Evolutionary conservation across 2,888 invertebrate species (phyloP).

Genomic region (Mactromeris polynyma): DNA sequence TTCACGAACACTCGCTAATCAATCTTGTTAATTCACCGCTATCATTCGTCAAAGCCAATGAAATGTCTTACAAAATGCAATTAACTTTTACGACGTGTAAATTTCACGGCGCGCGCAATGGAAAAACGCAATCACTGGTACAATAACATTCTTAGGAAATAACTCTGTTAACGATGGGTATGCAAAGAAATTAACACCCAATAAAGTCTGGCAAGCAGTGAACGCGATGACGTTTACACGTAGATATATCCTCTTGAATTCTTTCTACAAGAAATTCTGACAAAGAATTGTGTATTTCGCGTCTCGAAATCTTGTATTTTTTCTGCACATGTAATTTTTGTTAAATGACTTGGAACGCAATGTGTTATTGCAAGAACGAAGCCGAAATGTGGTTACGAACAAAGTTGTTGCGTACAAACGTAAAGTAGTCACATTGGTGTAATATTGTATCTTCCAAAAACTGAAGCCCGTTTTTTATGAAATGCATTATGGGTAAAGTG

Average conservation of each 20-base stretch:
- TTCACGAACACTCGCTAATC: conserved; percentile 34
- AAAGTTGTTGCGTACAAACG: too few species aligned
- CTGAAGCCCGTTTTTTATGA: too few species aligned
- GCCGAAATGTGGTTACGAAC: background rate
- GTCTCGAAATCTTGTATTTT: background rate
- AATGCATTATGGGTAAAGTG: too few species aligned
- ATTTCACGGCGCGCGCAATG: conserved; percentile 31
- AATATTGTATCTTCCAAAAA: too few species aligned
- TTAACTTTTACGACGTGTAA: conserved; percentile 46
- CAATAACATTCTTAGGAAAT: conserved; percentile 26
- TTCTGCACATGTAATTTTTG: background rate
- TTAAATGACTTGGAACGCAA: background rate
- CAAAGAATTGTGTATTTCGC: conserved; percentile 5
- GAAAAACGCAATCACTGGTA: conserved; percentile 17
- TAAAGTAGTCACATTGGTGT: too few species aligned
- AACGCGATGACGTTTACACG: conserved; percentile 19
- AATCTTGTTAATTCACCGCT: background rate
- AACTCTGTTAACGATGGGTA: conserved; percentile 44
- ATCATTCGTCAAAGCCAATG: conserved; percentile 34
- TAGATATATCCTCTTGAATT: background rate
- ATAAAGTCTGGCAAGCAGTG: conserved; percentile 34
- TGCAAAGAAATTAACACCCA: conserved; percentile 48
- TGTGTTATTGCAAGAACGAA: background rate
- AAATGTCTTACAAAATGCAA: conserved; percentile 47
- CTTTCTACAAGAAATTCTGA: background rate